Conservation (phyloP, 2,888 invertebrate genomes). For the Neoitamus cyanurus region DNA sequence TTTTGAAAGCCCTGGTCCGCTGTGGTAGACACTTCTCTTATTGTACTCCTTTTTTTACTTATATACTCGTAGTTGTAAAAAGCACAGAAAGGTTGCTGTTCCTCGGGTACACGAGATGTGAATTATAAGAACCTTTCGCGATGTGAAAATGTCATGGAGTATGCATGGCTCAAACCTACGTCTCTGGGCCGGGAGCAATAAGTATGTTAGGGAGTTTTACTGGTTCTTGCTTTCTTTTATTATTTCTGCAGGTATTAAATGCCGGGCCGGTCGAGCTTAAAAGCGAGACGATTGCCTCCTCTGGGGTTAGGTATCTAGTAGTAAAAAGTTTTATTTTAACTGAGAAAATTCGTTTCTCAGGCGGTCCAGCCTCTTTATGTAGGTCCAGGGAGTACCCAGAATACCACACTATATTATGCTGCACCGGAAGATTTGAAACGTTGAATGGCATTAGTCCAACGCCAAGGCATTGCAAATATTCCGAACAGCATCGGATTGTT, state of each 20-base stretch:
- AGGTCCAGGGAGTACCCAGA: too few relatives aligned
- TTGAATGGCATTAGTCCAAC: too few relatives aligned
- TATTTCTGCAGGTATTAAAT: not conserved
- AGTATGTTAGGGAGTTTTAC: not conserved
- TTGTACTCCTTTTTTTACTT: not conserved
- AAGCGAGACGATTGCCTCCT: not conserved
- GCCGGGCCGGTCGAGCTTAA: not conserved
- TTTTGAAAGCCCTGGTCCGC: not conserved
- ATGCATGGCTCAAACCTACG: not conserved
- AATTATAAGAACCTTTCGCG: not conserved
- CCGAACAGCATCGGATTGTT: too few relatives aligned
- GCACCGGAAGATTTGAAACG: too few relatives aligned
- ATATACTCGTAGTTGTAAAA: not conserved
- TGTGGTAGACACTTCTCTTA: not conserved
- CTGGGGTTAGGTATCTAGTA: not conserved
- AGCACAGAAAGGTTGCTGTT: not conserved
- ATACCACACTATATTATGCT: too few relatives aligned
- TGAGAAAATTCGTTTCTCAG: not conserved
- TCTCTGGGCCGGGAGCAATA: not conserved
- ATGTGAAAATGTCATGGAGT: not conserved
- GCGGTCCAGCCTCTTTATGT: too few relatives aligned
- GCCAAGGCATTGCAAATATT: too few relatives aligned
- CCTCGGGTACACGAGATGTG: not conserved
- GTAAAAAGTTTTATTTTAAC: not conserved
- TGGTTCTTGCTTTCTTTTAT: not conserved